A percentile compares a stretch with the other conserved stretches of the same genome.
Evolutionary conservation across 2,113 vertebrate species (phyloP).

Genomic region (Proteles cristata): DNA sequence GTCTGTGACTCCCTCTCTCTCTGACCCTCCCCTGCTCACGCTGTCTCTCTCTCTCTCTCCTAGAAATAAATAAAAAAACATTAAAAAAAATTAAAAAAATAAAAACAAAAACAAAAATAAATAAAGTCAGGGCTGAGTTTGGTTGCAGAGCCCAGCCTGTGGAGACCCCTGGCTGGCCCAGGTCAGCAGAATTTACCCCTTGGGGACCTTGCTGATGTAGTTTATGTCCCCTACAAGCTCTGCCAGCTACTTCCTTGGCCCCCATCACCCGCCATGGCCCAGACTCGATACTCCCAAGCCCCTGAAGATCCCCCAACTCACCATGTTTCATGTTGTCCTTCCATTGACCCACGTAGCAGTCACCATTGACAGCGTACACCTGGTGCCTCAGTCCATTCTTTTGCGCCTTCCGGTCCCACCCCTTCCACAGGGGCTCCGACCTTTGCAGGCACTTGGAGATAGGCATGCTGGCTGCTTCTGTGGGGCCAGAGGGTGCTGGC

Average conservation of each 20-base stretch:
- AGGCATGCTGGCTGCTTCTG: conserved; percentile 86
- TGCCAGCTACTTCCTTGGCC: neutral
- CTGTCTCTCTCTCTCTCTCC: too few species aligned
- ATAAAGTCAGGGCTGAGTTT: neutral
- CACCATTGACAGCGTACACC: conserved; percentile 87
- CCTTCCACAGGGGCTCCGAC: conserved; percentile 80
- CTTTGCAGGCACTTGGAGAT: conserved; percentile 79
- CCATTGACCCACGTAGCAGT: conserved; percentile 94
- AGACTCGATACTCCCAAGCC: neutral
- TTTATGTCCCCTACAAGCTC: neutral
- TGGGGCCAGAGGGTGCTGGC: neutral
- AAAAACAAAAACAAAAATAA: too few species aligned
- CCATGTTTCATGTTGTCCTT: conserved; percentile 92
- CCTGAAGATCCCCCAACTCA: conserved; percentile 71
- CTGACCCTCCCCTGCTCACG: too few species aligned
- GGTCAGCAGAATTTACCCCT: neutral
- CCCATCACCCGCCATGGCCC: neutral
- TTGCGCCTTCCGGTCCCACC: conserved; percentile 89
- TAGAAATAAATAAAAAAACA: too few species aligned
- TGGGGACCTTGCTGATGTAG: neutral
- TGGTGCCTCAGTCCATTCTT: conserved; percentile 89
- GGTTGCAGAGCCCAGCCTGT: neutral
- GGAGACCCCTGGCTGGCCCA: neutral
- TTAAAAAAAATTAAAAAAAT: too few species aligned
- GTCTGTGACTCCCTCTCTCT: too few species aligned